Conservation (phyloP, 2,888 invertebrate genomes). For the Lasioglossum morio region DNA sequence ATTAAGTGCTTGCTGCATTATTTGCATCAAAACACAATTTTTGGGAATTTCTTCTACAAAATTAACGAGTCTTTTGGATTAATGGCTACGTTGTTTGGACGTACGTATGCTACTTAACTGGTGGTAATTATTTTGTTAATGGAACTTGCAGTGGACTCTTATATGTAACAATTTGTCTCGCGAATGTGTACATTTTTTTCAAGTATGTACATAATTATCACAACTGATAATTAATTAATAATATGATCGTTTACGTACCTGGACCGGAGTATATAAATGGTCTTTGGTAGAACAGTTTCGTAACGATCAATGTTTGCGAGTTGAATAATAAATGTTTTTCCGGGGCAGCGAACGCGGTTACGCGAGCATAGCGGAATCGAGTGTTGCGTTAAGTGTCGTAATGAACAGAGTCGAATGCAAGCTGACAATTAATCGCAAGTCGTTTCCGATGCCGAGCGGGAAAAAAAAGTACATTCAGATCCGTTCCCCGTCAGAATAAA, state of each 20-base stretch:
- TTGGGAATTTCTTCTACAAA: background rate
- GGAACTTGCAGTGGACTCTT: background rate
- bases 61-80: background rate
- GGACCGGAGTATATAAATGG: too few relatives aligned
- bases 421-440: background rate
- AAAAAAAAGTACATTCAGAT: background rate
- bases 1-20: background rate
- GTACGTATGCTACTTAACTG: background rate
- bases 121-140: background rate
- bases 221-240: too few relatives aligned
- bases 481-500: constrained; percentile 26
- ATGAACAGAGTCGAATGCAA: background rate
- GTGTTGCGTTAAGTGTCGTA: background rate
- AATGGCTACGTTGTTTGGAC: background rate
- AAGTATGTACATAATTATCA: background rate
- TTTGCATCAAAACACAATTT: background rate
- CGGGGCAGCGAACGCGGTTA: background rate
- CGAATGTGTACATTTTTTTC: background rate
- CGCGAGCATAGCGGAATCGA: background rate
- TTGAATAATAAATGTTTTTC: background rate
- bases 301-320: background rate
- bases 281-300: background rate
- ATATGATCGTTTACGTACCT: too few relatives aligned
- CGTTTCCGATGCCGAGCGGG: constrained; percentile 5
- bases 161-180: background rate